Evolutionary conservation across 2,888 invertebrate genomes (phyloP), one percentile per base, ranked within the genome.

Genomic region (Tetropium fuscum): DNA sequence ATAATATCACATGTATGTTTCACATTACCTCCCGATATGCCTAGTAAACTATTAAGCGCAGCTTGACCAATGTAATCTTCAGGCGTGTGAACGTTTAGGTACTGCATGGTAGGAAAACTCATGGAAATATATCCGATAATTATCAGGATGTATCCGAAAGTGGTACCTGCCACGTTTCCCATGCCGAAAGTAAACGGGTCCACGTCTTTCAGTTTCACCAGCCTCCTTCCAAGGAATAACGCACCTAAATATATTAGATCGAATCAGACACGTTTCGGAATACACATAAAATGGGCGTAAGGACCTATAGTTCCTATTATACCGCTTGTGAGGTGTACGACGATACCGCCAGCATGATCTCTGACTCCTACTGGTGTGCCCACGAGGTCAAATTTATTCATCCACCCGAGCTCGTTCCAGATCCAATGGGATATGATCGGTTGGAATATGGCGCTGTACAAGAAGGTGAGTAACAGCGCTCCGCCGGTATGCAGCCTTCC

Each of bases 371-470:
- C 78, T 8, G 58, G 36, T 7, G 57, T 53, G 3, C 56, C 69
- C 2, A 60, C n/a, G n/a, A 81, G 22, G 2, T 11, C 27, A 13
- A 67, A 69, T 2, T 55, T 59, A 2, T 63, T 66, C 77, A 81
- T 49, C 79, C 81, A 80, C 6, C 81, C 81, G 2, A 69, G 32
- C 0, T 64, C 47, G 8, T 74, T 71, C 78, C 79, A 80, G n/a
- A 74, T 65, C 81, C 81, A 82, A 56, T 78, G 79, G 15, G 81
- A 74, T 4, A 79, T 30, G 2, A 82, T 48, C 0, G 81, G 81
- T 53, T 78, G 76, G 25, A 77, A 47, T 3, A 80, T 3, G 0
- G 73, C 74, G 2, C 77, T 70, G 6, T 78, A 64, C 1, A 81
- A 13, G 0, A 71, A 47, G 3, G 74, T 74, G 27, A 73, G 34